Evolutionary conservation across 2,797 vertebrate species (phyloP).

Genomic region (Phoebastria nigripes): DNA sequence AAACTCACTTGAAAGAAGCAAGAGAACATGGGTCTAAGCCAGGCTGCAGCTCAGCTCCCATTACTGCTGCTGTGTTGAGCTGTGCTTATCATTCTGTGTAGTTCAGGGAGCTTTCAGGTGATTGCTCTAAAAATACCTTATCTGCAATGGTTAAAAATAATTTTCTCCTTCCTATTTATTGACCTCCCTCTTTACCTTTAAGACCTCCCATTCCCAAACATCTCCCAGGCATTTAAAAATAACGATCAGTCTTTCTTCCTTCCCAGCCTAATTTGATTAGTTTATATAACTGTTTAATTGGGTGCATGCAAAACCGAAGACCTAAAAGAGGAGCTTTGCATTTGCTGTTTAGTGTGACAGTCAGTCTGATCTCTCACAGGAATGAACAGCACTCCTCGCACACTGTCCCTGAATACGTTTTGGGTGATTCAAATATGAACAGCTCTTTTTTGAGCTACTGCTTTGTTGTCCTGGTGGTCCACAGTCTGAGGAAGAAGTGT

Average conservation of each 20-base stretch:
- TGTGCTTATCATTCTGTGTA: neutral
- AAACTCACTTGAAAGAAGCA: neutral
- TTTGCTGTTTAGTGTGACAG: neutral
- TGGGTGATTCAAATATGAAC: neutral
- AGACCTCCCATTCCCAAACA: neutral
- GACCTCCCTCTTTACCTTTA: conserved; percentile 28
- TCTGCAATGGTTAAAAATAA: conserved; percentile 55
- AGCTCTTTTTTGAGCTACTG: neutral
- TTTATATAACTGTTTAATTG: neutral
- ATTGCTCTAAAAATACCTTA: conserved; percentile 60
- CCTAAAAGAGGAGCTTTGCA: neutral
- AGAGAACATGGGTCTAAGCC: neutral
- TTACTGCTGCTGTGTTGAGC: neutral
- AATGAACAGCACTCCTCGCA: neutral
- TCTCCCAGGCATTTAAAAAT: conserved; percentile 23
- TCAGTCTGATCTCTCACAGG: neutral
- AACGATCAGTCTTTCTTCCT: neutral
- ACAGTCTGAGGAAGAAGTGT: neutral
- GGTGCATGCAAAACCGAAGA: neutral
- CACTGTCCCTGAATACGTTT: accelerated
- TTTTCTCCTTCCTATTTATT: conserved; percentile 31
- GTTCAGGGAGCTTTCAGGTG: conserved; percentile 42
- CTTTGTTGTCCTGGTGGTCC: neutral
- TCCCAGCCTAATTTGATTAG: neutral
- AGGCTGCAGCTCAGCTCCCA: neutral